Conservation (phyloP, 2,888 invertebrate species). For the Gastrophysa polygoni region DNA sequence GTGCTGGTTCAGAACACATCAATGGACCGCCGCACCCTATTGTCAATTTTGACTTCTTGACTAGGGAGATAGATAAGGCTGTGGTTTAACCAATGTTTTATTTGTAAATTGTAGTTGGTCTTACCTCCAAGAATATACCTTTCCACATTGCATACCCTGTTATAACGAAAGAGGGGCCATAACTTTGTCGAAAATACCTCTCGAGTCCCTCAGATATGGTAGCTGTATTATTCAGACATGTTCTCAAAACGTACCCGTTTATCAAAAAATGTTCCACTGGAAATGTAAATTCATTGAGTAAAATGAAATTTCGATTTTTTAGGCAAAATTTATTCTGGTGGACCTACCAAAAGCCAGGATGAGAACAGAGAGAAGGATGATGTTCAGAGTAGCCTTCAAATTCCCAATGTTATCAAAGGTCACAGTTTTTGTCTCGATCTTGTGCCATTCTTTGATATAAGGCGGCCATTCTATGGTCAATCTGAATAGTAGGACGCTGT, state of each 20-base stretch:
- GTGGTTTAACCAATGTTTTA: no score
- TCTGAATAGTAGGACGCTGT: constrained; percentile 27
- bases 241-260: constrained; percentile 14
- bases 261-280: constrained; percentile 33
- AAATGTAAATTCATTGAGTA: no score
- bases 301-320: no score
- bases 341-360: constrained; percentile 16
- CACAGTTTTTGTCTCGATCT: constrained; percentile 31
- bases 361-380: constrained; percentile 3
- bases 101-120: background rate
- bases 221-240: constrained; percentile 1
- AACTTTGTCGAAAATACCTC: constrained; percentile 27
- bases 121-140: constrained; percentile 33
- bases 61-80: no score
- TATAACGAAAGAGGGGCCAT: constrained; percentile 24
- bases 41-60: no score
- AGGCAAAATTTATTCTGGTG: no score
- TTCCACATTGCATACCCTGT: constrained; percentile 32
- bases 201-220: constrained; percentile 11
- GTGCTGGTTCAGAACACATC: no score
- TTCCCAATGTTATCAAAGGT: constrained; percentile 4
- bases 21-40: no score
- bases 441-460: constrained; percentile 38
- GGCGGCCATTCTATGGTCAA: constrained; percentile 36
- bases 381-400: constrained; percentile 15